These are phyloP conservation scores for Nomada lathburiana DNA, from an alignment of 2,888 invertebrate species.

Conservation along the genomic window DNA sequence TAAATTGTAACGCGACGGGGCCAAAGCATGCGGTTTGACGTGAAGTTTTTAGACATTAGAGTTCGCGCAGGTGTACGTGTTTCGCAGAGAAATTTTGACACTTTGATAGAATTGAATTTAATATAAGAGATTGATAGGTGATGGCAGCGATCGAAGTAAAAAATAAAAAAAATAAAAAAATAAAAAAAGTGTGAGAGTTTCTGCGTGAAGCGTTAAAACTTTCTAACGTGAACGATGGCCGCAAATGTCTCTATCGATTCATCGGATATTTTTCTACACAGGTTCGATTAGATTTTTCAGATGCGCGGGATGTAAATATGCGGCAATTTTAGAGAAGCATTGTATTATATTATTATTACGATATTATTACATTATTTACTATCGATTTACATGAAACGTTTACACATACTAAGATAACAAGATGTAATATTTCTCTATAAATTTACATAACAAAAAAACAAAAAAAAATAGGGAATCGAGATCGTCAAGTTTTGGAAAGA, in stretches of 20 bases:
- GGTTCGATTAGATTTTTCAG: slow-evolving; percentile 43
- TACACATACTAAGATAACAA: slow-evolving; percentile 34
- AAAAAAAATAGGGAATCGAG: neutral
- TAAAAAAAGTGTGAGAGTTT: neutral
- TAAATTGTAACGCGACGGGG: slow-evolving; percentile 19
- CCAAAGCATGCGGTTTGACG: slow-evolving; percentile 26
- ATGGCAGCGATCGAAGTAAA: neutral
- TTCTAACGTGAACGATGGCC: slow-evolving; percentile 39
- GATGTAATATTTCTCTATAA: slow-evolving; percentile 37
- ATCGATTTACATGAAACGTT: slow-evolving; percentile 40
- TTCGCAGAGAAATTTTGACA: neutral
- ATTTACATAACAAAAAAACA: slow-evolving; percentile 15
- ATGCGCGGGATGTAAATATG: slow-evolving; percentile 28
- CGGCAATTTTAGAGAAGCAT: slow-evolving; percentile 37
- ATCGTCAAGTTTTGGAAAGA: slow-evolving; percentile 4
- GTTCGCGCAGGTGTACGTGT: neutral
- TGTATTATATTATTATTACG: slow-evolving; percentile 37
- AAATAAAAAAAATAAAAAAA: fast-evolving
- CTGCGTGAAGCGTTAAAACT: neutral
- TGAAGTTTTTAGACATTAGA: slow-evolving; percentile 2
- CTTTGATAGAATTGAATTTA: neutral
- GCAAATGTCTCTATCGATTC: slow-evolving; percentile 28
- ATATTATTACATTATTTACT: slow-evolving; percentile 39
- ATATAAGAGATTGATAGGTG: neutral
- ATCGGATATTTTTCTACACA: slow-evolving; percentile 41